Evolutionary conservation across 2,888 invertebrate species (phyloP), one percentile per base, ranked within the genome.

Genomic region (Apoda limacodes): DNA sequence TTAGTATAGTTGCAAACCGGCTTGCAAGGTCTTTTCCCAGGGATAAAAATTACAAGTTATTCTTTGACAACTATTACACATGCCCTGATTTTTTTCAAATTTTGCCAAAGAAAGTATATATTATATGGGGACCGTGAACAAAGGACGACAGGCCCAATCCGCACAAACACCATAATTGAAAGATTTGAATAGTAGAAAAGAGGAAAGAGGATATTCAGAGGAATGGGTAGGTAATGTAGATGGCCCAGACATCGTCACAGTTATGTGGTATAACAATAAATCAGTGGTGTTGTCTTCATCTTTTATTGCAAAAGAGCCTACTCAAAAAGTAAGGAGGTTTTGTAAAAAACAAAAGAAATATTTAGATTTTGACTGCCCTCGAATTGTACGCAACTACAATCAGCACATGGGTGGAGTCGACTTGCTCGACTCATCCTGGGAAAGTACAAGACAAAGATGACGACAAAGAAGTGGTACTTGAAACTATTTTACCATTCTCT

Each of bases 221-320:
- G 29, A 43, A 40, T 40, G 35, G 39, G 39, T 37, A 15, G 32
- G 30, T 4, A 13, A 28, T 13, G 9, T 19, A 11, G 23, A 32
- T 14, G 21, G 22, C 9, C 28, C 23, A 14, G 32, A 28, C 13
- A 15, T 37, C 15, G 23, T 25, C 4, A 35, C 34, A 6, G 32
- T 40, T 7, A 30, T 35, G 37, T 43, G 35, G 40, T 25, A 36
- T 9, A 36, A 42, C 22, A 45, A 42, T 21, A 43, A 45, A 26
- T 34, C 35, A 7, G 40, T 41, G 5, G 22, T 35, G 27, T 30
- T 43, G 24, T 32, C 39, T 7, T 40, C 41, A 12, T 36, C 39
- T 31, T 46, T 37, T 37, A 39, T 35, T 7, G 41, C 40, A 2
- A 13, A 29, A 26, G 26, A 42, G 28, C 42, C 43, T 21, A 33